Evolutionary conservation across 2,113 vertebrate genomes (phyloP), one percentile per base, ranked within the genome.

Genomic region (Ammospiza caudacuta): DNA sequence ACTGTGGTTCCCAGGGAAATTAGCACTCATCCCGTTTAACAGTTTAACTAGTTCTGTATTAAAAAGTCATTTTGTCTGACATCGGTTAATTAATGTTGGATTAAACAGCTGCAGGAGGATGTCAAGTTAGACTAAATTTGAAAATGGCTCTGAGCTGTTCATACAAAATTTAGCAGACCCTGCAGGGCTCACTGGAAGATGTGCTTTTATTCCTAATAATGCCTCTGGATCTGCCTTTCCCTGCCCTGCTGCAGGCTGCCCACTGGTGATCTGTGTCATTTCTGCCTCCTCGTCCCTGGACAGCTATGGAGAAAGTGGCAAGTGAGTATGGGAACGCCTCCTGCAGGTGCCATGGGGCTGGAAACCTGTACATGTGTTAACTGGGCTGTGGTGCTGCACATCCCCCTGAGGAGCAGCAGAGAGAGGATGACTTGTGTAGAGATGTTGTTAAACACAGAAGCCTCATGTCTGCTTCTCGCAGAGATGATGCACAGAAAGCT

Each of bases 241-340:
- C 47, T 91, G 59, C n/a, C 31, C 57, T 73, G 66, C 91, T 54
- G 20, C 97, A 99, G 99, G 99, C 19, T 98, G 97, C 76, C 99
- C 99, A 0, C 81, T 99, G 52, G 85, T 99, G 82, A 98, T 99
- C 76, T 99, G 99, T 58, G 87, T 98, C 16, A 97, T 99, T 57
- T 99, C 99, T n/a, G 70, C 99, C n/a, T 97, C 98, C 0, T 98
- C 98, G 1, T 98, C 99, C 43, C 88, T 98, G 55, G 89, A 98
- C 94, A 99, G 99, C 94, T 99, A 99, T 0, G 99, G 99, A 29
- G 98, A 98, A 61, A 97, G 91, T 37, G 97, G 95, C 91, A 99
- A 99, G 99, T 99, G 96, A 98, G 99, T 99, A 55, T 8, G 24
- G 12, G 39, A 55, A 17, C 2, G 11, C 46, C 64, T 52, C 63